A percentile compares a stretch with the other conserved stretches of the same genome.
Evolutionary conservation across 1,140 invertebrate genomes (phyloP).

Genomic region (Drosophila rhopaloa): DNA sequence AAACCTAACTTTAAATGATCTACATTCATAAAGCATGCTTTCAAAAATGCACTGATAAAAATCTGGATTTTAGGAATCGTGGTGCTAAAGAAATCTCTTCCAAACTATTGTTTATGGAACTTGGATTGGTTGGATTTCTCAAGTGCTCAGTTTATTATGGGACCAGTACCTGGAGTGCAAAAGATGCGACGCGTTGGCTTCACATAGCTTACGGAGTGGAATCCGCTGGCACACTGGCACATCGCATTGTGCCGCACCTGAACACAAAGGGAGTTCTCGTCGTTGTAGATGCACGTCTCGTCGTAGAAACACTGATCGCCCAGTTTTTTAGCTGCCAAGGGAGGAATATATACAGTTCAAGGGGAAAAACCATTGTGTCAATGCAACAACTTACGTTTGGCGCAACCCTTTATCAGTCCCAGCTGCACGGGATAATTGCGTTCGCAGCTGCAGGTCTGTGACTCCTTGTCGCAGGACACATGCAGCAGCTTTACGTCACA

Average conservation of each 20-base stretch:
- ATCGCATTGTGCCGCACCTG: constrained; percentile 94
- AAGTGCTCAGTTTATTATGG: too few species aligned
- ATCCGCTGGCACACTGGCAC: constrained; percentile 92
- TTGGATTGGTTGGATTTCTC: too few species aligned
- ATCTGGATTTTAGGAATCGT: too few species aligned
- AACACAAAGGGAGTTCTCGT: constrained; percentile 91
- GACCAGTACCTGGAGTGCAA: constrained; percentile 90
- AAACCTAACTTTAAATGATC: too few species aligned
- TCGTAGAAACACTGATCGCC: constrained; percentile 94
- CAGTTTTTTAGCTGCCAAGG: constrained; percentile 89
- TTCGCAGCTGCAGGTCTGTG: constrained; percentile 90
- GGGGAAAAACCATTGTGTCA: background rate
- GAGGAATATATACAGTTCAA: background rate
- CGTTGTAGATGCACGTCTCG: constrained; percentile 90
- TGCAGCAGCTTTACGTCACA: constrained; percentile 90
- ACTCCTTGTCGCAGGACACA: constrained; percentile 90
- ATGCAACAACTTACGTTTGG: constrained; percentile 89
- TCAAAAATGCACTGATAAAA: too few species aligned
- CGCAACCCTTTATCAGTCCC: constrained; percentile 90
- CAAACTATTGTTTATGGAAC: too few species aligned
- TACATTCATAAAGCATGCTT: too few species aligned
- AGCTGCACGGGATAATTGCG: constrained; percentile 91
- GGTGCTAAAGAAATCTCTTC: too few species aligned
- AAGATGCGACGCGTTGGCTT: constrained; percentile 90
- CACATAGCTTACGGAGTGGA: constrained; percentile 90